Evolutionary conservation across 2,797 vertebrate genomes (phyloP), one percentile per base, ranked within the genome.

Genomic region (Pempheris klunzingeri): DNA sequence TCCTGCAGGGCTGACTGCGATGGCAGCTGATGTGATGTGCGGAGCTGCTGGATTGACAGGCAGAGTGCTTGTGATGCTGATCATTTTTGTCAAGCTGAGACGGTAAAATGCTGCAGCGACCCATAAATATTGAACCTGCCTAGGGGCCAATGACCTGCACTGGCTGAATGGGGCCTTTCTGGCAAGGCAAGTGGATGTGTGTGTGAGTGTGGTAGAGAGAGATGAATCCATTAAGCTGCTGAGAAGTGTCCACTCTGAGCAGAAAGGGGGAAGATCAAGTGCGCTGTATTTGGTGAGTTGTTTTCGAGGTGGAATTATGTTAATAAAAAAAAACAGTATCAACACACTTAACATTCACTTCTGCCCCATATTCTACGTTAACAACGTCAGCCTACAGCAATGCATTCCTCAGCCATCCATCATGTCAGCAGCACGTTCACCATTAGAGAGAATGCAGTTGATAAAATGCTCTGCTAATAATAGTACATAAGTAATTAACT

Each of bases 121-220:
- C 88, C 89, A 91, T 92, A 86, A 93, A 92, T 92, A 92, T 88
- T 90, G 84, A 93, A 89, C 78, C 80, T 90, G 92, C 92, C 91
- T 63, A n/a, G 53, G 59, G 88, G 84, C 80, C 85, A 65, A 17
- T 89, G 89, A 91, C 90, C 85, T 80, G 75, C 74, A 72, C 69
- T 3, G n/a, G 52, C 78, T 88, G 68, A 88, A 64, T 62, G 77
- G 66, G 71, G 73, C 62, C 76, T 83, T 63, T 79, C 64, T 63
- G 62, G 71, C 22, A 59, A 78, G 59, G 49, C 39, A 46, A 44
- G 62, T 61, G 34, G 4, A 18, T 76, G 63, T 72, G 52, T 65
- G 69, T 60, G 30, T 69, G 63, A 50, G 47, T 58, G 44, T 62
- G 62, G 38, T 22, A 2, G 20, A 24, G 55, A 17, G 65, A 50